A percentile compares a stretch with the other conserved stretches of the same genome.
phyloP scores from a whole-genome alignment of 2,888 invertebrate species.

The Drosophila sordidula region DNA sequence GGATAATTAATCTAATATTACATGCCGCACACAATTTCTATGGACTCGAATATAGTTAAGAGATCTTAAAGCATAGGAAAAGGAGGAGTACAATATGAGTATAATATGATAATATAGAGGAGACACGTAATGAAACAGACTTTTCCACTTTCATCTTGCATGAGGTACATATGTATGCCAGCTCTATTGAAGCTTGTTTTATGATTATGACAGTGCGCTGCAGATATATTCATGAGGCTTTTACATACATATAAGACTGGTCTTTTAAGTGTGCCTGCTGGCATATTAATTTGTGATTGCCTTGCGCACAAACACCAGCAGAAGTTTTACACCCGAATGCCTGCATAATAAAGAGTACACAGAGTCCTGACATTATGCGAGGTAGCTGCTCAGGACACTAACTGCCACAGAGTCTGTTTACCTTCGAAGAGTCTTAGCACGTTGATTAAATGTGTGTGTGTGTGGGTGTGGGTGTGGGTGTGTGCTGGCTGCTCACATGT shows the following conservation, averaged over 20 bases:
- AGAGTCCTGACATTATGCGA: constrained; percentile 26
- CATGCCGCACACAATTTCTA: no score
- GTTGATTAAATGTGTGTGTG: constrained; percentile 45
- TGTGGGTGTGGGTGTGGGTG: constrained; percentile 10
- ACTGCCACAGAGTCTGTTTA: constrained; percentile 14
- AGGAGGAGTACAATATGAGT: no score
- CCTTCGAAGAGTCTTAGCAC: constrained; percentile 17
- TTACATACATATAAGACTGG: constrained; percentile 15
- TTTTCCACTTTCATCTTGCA: background rate
- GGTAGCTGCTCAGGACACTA: constrained; percentile 5
- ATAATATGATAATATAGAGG: background rate
- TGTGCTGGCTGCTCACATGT: constrained; percentile 7
- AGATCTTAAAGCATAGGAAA: background rate
- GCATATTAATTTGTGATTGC: constrained; percentile 58
- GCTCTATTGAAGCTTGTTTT: constrained; percentile 25
- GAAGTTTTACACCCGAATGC: constrained; percentile 49
- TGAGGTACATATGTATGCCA: constrained; percentile 5
- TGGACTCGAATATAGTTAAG: no score
- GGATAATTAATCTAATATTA: no score
- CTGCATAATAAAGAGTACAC: constrained; percentile 33
- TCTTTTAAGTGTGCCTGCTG: constrained; percentile 44
- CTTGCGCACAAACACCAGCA: constrained; percentile 38
- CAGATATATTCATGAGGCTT: constrained; percentile 26
- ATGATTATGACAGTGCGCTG: constrained; percentile 37
- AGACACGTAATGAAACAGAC: constrained; percentile 17